Evolutionary conservation across 2,888 invertebrate species (phyloP).

Genomic region (Drosophila melanosoma): DNA sequence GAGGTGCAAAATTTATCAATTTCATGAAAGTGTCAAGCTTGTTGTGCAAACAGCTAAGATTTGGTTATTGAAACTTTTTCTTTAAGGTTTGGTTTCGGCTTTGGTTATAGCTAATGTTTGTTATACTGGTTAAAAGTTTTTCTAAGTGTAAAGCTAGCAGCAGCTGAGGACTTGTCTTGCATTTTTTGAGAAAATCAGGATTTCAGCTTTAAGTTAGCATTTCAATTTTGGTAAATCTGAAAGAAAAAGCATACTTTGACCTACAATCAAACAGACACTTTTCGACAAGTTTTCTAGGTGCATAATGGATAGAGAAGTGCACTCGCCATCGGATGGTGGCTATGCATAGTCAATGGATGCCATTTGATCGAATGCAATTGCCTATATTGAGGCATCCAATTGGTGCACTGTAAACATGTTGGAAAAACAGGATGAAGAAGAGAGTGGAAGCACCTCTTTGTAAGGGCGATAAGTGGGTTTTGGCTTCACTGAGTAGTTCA

Average conservation of each 20-base stretch:
- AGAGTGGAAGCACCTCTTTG: background rate
- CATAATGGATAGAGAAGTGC: background rate
- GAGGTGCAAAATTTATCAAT: background rate
- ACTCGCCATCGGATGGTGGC: background rate
- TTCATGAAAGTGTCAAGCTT: background rate
- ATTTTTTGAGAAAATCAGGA: background rate
- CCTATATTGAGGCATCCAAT: constrained; percentile 92
- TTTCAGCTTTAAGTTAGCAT: background rate
- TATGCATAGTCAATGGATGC: constrained; percentile 81
- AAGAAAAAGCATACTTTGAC: background rate
- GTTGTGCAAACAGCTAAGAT: background rate
- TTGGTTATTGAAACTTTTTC: background rate
- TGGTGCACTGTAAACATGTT: constrained; percentile 87
- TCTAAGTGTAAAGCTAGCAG: background rate
- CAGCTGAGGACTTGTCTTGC: too few species aligned
- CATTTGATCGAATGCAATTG: constrained; percentile 86
- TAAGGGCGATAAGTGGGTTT: constrained; percentile 7
- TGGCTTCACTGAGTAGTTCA: constrained; percentile 23
- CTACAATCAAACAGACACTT: background rate
- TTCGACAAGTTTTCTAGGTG: background rate
- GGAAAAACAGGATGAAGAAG: background rate
- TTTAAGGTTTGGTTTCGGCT: background rate
- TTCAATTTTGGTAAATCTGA: background rate
- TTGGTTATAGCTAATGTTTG: background rate
- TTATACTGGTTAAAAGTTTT: background rate